phyloP scores from a whole-genome alignment of 2,113 vertebrate species.

The Pogonocichla stellata region DNA sequence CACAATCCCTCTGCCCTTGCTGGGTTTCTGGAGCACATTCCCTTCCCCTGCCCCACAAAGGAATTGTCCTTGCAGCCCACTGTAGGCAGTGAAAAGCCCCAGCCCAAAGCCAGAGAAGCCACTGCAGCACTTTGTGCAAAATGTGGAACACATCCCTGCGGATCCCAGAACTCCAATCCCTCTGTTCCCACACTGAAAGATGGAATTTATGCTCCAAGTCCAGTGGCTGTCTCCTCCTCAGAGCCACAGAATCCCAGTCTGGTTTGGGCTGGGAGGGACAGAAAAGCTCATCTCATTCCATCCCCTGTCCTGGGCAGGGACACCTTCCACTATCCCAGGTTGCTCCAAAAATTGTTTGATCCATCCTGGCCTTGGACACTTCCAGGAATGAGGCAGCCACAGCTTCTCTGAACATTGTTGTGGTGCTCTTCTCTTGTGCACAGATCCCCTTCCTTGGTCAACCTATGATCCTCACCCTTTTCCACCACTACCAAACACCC shows the following conservation, averaged over 20 bases:
- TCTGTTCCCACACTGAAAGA: background rate
- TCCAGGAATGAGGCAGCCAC: background rate
- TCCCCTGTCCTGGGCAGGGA: background rate
- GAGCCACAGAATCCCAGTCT: background rate
- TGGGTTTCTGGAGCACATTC: background rate
- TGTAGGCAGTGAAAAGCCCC: background rate
- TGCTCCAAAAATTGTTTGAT: background rate
- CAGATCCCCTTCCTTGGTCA: background rate
- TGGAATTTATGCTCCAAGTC: background rate
- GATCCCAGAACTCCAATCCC: background rate
- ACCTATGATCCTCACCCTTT: rapidly evolving
- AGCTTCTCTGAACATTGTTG: background rate
- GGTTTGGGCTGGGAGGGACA: background rate
- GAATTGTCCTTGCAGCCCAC: background rate
- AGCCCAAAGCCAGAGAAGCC: background rate
- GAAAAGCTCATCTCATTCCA: background rate
- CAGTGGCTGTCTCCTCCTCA: background rate
- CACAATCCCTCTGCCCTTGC: rapidly evolving
- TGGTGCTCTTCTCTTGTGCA: background rate
- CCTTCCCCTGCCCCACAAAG: background rate
- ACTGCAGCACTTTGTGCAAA: background rate
- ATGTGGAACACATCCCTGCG: background rate
- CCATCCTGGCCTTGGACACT: background rate
- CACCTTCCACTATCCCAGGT: background rate
- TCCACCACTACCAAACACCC: background rate